These are phyloP conservation scores for Tetragonula carbonaria DNA, from an alignment of 2,888 invertebrate genomes.

Conservation along the genomic window DNA sequence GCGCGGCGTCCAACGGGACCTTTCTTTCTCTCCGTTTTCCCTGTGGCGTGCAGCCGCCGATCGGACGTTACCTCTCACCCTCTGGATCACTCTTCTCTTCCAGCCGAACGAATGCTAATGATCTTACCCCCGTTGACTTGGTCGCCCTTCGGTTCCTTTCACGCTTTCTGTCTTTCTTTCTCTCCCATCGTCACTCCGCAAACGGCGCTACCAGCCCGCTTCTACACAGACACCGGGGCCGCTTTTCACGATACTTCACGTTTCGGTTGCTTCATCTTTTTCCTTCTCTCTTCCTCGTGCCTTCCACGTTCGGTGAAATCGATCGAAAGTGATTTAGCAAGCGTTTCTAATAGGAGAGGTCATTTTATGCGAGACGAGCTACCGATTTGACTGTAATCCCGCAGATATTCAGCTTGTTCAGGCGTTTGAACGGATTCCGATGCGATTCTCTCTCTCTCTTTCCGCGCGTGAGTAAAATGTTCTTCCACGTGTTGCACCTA, in stretches of 20 bases:
- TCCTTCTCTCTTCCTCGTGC: no score
- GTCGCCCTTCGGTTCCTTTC: not conserved
- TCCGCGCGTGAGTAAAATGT: no score
- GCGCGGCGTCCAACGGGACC: conserved; percentile 59
- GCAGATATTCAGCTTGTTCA: not conserved
- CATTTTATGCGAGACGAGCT: conserved; percentile 3
- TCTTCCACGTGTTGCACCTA: no score
- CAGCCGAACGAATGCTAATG: conserved; percentile 44
- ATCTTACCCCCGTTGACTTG: conserved; percentile 31
- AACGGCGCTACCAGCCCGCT: not conserved
- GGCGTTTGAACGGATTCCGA: not conserved
- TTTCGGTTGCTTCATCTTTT: not conserved
- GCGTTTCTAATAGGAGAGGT: not conserved
- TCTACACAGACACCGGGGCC: not conserved
- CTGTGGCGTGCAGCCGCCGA: conserved; percentile 52
- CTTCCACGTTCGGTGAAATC: not conserved
- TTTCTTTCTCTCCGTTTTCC: conserved; percentile 51
- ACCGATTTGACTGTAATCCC: conserved; percentile 1
- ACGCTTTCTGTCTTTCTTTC: not conserved
- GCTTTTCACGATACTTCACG: not conserved
- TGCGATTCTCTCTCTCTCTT: not conserved
- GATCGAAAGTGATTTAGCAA: not conserved
- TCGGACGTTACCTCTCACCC: conserved; percentile 47
- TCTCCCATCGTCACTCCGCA: no score
- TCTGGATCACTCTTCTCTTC: conserved; percentile 18